Base-by-base conservation (phyloP, 2,797 vertebrate genomes). In the Anguilla marmorata region DNA sequence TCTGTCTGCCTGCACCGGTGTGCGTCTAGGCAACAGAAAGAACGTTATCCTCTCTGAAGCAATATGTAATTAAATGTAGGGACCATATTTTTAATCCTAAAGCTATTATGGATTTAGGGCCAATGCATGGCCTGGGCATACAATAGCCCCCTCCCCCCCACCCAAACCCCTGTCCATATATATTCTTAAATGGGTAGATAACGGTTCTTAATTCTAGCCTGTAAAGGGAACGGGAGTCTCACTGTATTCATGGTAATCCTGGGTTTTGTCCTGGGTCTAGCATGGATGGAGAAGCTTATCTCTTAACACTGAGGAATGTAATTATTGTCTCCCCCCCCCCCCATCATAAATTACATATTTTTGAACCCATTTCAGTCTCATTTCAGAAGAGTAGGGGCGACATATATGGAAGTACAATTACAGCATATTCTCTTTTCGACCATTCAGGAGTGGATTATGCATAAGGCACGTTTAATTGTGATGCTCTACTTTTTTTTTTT, bases 71-170 rank as follows among this genome's bases (percentile, higher is more conserved):
- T 96, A 96, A 96, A 96, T 92, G 94, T 91, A 76, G 91, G 91
- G 92, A 95, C 93, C 95, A 96, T 96, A 96, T 96, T 96, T 93
- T 95, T 93, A 96, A 96, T 96, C 96, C 95, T 95, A 95, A 94
- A 95, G 94, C 95, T 96, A 95, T 96, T 96, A 95, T 92, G 93
- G 94, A 94, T 95, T 95, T 93, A 94, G 91, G 92, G 93, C 93
- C 93, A 93, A 90, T 89, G 92, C 94, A 95, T 95, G 95, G 95
- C 96, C 95, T 96, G 93, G 93, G 92, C 92, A 87, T 89, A 92
- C 93, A 93, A 91, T 92, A 69, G 91, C n/a, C 90, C 90, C 89
- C 92, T 91, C 88, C 12, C 82, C 37, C 76, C 91, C 60, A 90
- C 90, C 90, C 74, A 88, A 6, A 16, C 79, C 27, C 90, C 90